Conservation (phyloP, 2,797 vertebrate genomes). For the Danio tinwini region DNA sequence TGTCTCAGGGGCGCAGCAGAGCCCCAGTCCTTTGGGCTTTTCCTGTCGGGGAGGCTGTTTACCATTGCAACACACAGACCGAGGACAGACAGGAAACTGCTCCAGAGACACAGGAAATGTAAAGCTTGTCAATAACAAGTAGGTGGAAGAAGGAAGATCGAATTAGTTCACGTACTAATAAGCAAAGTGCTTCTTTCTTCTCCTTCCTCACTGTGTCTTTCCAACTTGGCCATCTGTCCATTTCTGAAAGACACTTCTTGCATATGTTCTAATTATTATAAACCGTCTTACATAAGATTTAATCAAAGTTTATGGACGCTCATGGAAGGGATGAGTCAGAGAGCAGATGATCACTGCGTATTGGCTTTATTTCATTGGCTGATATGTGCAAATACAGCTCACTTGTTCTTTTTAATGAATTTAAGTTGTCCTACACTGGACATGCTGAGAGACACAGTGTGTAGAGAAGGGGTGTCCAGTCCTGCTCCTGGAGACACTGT, state of each 20-base stretch:
- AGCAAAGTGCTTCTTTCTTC: conserved; percentile 67
- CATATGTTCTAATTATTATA: conserved; percentile 65
- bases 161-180: conserved; percentile 80
- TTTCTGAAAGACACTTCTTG: conserved; percentile 69
- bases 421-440: not conserved
- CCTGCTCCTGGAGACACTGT: too few species aligned
- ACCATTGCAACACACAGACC: conserved; percentile 57
- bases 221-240: conserved; percentile 73
- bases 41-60: conserved; percentile 43
- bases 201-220: conserved; percentile 24
- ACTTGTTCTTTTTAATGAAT: not conserved
- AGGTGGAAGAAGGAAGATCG: conserved; percentile 74
- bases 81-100: conserved; percentile 67
- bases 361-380: not conserved
- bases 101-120: conserved; percentile 55
- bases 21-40: conserved; percentile 37
- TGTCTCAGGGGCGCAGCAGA: conserved; percentile 39
- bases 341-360: conserved; percentile 28
- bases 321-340: conserved; percentile 53
- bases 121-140: conserved; percentile 76
- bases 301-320: conserved; percentile 73
- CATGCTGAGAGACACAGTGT: not conserved
- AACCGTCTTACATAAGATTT: conserved; percentile 68
- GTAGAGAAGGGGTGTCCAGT: too few species aligned
- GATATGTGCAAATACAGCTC: conserved; percentile 9